Evolutionary conservation across 2,888 invertebrate species (phyloP), one percentile per base, ranked within the genome.

Genomic region (Helicoverpa assulta): DNA sequence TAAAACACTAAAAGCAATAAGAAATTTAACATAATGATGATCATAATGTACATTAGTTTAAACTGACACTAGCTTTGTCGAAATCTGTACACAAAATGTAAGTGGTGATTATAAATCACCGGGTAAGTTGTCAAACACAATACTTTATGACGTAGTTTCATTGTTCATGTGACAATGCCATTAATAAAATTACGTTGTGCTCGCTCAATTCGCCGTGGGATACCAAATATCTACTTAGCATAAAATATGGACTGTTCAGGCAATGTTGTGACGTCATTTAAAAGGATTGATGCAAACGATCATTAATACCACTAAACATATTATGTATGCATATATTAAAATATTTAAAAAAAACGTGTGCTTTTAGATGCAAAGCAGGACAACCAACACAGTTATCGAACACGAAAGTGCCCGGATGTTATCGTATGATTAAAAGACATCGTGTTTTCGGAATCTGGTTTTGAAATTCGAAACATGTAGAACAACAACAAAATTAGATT

Each of bases 401-500:
- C 19, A 37, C 47, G n/a, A 59, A 26, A 51, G 47, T 19, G 18
- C 21, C 16, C 63, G 18, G n/a, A 26, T 51, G 5, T 63, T 59
- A 0, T n/a, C 21, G 61, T 43, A 68, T 72, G 56, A 78, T 67
- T 65, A 63, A n/a, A 37, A n/a, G 8, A 53, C 77, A 65, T 65
- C 19, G 66, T 65, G 81, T 65, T 80, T 67, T 57, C 6, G 19
- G 5, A 71, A 65, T 67, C 58, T 37, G 62, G 66, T 76, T 68
- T 59, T n/a, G 52, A 21, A 40, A 40, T 40, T 3, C 40, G 2
- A 14, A 1, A 4, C 14, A 14, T 12, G 12, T 40, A 4, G 14
- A 40, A 10, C 26, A 26, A 4, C 14, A 14, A 40, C 12, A 40
- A 40, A 40, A 14, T 40, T 4, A 2, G 40, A 3, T 3, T 12